These are phyloP conservation scores for Cochlearius cochlearius DNA, from an alignment of 2,113 vertebrate genomes.

Conservation along the genomic window DNA sequence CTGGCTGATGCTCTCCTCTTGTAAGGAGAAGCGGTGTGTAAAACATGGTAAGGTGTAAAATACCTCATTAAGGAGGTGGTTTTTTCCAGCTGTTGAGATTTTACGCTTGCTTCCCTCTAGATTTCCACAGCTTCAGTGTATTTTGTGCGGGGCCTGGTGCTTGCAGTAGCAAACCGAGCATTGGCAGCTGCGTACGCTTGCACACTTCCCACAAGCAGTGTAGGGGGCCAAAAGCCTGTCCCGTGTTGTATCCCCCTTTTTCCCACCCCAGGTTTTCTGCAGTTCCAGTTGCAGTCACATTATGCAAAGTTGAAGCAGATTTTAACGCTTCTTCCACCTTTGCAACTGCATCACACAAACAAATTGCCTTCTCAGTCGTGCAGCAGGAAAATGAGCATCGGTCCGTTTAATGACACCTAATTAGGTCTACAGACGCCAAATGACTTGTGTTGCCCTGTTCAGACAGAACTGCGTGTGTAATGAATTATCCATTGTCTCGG, in stretches of 20 bases:
- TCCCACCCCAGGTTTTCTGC: background rate
- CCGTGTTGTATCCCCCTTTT: too few species aligned
- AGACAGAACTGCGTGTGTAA: background rate
- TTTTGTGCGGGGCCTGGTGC: background rate
- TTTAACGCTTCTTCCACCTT: background rate
- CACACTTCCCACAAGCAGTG: rapidly evolving
- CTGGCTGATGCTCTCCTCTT: background rate
- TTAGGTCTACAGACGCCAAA: background rate
- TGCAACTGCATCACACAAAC: background rate
- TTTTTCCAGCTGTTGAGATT: background rate
- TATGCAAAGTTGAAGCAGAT: background rate
- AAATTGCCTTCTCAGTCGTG: background rate
- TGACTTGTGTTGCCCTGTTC: background rate
- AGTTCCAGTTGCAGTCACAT: background rate
- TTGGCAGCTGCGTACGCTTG: background rate
- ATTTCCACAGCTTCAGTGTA: background rate
- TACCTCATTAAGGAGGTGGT: background rate
- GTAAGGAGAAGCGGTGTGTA: background rate
- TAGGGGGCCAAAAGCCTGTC: too few species aligned
- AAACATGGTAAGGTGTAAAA: background rate
- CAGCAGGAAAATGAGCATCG: background rate
- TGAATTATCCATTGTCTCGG: background rate
- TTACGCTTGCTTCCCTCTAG: background rate
- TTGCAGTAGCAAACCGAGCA: background rate
- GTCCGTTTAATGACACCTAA: background rate